phyloP scores from a whole-genome alignment of 2,888 invertebrate genomes.

The Clusia tigrina region DNA sequence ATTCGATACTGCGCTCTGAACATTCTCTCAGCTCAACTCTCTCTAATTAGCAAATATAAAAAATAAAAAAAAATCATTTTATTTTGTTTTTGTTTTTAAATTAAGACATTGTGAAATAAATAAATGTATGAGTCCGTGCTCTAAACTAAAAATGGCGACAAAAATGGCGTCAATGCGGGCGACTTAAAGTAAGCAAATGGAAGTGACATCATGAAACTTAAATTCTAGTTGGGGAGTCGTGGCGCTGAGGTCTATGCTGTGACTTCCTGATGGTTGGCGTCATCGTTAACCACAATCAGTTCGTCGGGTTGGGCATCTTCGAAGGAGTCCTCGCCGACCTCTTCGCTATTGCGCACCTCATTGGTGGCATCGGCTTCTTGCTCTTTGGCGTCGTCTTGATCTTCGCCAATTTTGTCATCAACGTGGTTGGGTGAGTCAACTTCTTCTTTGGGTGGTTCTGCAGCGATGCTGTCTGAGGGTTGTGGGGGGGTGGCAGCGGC shows the following conservation, averaged over 20 bases:
- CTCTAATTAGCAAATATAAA: conserved; percentile 19
- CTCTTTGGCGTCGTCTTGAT: conserved; percentile 12
- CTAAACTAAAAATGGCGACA: conserved; percentile 37
- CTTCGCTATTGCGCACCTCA: conserved; percentile 52
- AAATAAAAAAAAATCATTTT: conserved; percentile 35
- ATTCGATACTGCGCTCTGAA: too few species aligned
- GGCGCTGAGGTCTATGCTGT: neutral
- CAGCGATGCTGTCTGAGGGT: conserved; percentile 27
- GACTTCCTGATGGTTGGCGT: conserved; percentile 37
- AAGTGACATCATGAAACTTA: neutral
- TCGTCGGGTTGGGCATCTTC: conserved; percentile 55
- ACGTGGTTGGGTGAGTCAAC: conserved; percentile 27
- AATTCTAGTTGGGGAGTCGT: conserved; percentile 15
- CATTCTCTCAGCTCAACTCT: too few species aligned
- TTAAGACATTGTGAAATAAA: conserved; percentile 34
- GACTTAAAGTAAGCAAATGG: conserved; percentile 2
- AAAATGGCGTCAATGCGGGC: conserved; percentile 48
- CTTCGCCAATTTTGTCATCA: conserved; percentile 34
- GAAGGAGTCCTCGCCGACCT: conserved; percentile 49
- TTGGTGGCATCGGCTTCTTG: conserved; percentile 39
- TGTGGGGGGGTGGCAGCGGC: conserved; percentile 40
- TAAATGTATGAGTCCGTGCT: conserved; percentile 28
- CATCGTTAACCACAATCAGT: conserved; percentile 58
- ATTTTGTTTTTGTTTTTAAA: conserved; percentile 16
- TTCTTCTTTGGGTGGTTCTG: conserved; percentile 28